These are phyloP conservation scores for Betta splendens DNA, from an alignment of 2,797 vertebrate species.

Conservation along the genomic window DNA sequence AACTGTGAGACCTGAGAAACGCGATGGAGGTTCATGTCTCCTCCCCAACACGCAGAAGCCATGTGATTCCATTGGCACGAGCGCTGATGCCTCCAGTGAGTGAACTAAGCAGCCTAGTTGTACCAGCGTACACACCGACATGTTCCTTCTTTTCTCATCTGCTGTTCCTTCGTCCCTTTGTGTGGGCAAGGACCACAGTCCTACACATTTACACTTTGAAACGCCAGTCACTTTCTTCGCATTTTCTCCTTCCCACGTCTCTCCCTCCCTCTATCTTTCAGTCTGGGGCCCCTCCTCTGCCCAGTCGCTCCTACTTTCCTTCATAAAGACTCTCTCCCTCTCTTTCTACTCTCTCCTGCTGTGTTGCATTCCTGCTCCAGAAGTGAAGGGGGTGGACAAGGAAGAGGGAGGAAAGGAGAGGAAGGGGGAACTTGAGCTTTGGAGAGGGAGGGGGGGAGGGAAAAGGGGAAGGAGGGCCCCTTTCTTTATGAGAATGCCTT, in stretches of 20 bases:
- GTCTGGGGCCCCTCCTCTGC: constrained; percentile 56
- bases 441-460: constrained; percentile 55
- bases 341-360: constrained; percentile 79
- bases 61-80: constrained; percentile 12
- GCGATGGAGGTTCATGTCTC: constrained; percentile 44
- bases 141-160: constrained; percentile 46
- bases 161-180: constrained; percentile 66
- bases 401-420: constrained; percentile 61
- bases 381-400: constrained; percentile 73
- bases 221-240: constrained; percentile 41
- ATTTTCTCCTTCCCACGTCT: constrained; percentile 57
- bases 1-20: constrained; percentile 72
- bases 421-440: constrained; percentile 79
- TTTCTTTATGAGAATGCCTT: constrained; percentile 87
- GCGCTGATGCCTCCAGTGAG: constrained; percentile 45
- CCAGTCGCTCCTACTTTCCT: constrained; percentile 63
- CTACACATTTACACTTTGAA: constrained; percentile 63
- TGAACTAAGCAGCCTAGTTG: constrained; percentile 70
- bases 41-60: constrained; percentile 11
- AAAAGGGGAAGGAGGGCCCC: constrained; percentile 80
- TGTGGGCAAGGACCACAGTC: constrained; percentile 56
- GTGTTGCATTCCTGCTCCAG: constrained; percentile 79
- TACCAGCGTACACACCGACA: constrained; percentile 65
- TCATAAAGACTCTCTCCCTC: constrained; percentile 71
- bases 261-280: constrained; percentile 53